Evolutionary conservation across 2,113 vertebrate genomes (phyloP).

Genomic region (Ariopsis seemanni): DNA sequence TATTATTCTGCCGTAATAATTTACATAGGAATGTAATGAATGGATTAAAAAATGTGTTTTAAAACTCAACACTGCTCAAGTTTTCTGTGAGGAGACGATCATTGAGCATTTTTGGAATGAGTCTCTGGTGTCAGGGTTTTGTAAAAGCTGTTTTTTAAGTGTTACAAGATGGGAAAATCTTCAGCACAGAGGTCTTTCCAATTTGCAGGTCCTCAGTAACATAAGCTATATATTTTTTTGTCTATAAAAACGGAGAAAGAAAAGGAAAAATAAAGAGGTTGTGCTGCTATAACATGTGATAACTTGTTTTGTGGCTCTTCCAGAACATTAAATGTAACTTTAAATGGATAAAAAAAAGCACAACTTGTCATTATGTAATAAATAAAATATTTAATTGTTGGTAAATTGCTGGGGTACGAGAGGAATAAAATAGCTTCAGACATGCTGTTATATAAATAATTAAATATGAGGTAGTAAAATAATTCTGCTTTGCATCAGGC

Average conservation of each 20-base stretch:
- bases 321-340: neutral
- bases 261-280: neutral
- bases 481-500: neutral
- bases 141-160: neutral
- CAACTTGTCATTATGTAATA: neutral
- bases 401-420: neutral
- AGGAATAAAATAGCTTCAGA: neutral
- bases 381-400: neutral
- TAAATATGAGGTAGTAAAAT: neutral
- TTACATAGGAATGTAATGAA: neutral
- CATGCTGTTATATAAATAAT: neutral
- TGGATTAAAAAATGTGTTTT: neutral
- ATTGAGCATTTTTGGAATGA: neutral
- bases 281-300: neutral
- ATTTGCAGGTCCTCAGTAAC: neutral
- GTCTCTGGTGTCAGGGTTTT: neutral
- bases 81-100: no score
- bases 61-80: no score
- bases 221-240: neutral
- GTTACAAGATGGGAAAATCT: neutral
- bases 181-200: neutral
- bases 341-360: neutral
- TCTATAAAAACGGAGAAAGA: neutral
- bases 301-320: neutral
- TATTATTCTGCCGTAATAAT: neutral